These are phyloP conservation scores for Phortica magna DNA, from an alignment of 2,888 invertebrate genomes.

Conservation along the genomic window DNA sequence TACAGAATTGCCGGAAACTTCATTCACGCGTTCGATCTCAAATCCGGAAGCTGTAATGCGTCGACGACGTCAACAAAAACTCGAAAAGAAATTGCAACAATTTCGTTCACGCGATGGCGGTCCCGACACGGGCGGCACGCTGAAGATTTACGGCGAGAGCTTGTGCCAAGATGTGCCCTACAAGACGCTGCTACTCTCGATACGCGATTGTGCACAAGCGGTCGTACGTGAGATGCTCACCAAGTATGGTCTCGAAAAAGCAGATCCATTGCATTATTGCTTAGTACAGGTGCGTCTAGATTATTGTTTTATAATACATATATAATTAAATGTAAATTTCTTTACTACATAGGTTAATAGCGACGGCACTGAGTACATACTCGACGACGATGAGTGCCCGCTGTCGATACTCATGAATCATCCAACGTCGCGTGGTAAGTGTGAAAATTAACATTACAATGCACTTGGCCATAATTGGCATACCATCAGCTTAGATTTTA, in stretches of 20 bases:
- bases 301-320: conserved; percentile 48
- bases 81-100: conserved; percentile 97
- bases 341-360: conserved; percentile 81
- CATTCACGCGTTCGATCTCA: conserved; percentile 98
- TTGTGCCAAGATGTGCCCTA: conserved; percentile 98
- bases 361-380: conserved; percentile 90
- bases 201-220: conserved; percentile 93
- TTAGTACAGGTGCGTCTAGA: conserved; percentile 89
- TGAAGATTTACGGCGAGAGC: conserved; percentile 97
- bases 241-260: conserved; percentile 95
- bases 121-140: conserved; percentile 93
- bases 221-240: conserved; percentile 97
- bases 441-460: conserved; percentile 34
- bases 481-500: conserved; percentile 29
- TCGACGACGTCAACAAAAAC: conserved; percentile 95
- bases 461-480: conserved; percentile 28
- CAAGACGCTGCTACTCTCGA: conserved; percentile 96
- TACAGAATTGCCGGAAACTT: conserved; percentile 98
- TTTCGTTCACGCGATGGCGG: conserved; percentile 97
- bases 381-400: conserved; percentile 99
- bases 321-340: not conserved
- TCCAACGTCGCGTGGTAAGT: conserved; percentile 90
- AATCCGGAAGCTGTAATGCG: conserved; percentile 99
- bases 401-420: conserved; percentile 95
- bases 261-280: conserved; percentile 94